phyloP scores from a whole-genome alignment of 1,140 invertebrate species.

The Drosophila sechellia region DNA sequence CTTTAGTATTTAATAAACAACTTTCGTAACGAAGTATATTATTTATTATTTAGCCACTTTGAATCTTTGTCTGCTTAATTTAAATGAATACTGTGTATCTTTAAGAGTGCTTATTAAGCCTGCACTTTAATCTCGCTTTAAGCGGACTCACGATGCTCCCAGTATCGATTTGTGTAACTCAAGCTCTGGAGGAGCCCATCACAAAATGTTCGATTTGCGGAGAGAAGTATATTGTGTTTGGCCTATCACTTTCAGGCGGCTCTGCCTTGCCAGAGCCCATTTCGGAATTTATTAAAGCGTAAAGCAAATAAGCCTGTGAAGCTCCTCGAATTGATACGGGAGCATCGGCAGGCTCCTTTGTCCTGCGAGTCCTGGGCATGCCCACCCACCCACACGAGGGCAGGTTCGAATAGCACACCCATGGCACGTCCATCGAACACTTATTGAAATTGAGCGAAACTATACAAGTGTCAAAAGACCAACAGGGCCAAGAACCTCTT shows the following conservation, averaged over 20 bases:
- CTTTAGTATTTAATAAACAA: too few relatives aligned
- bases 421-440: constrained; percentile 33
- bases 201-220: constrained; percentile 2
- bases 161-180: constrained; percentile 24
- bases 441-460: constrained; percentile 78
- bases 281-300: constrained; percentile 53
- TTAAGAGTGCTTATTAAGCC: too few relatives aligned
- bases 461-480: constrained; percentile 77
- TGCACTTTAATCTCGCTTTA: too few relatives aligned
- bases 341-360: constrained; percentile 15
- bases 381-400: constrained; percentile 16
- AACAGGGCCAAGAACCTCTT: constrained; percentile 35
- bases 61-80: too few relatives aligned
- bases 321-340: constrained; percentile 11
- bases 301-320: constrained; percentile 47
- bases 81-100: too few relatives aligned
- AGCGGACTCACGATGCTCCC: too few relatives aligned
- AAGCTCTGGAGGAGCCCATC: background rate
- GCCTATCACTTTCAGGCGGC: constrained; percentile 37
- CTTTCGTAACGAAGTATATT: too few relatives aligned
- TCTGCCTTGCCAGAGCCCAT: constrained; percentile 21
- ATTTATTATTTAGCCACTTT: too few relatives aligned
- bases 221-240: constrained; percentile 16
- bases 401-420: constrained; percentile 8
- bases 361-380: constrained; percentile 23